Percentiles rank a stretch among this genome's conserved stretches.
Conservation (phyloP, 2,888 invertebrate species). For the Allophyes oxyacanthae region DNA sequence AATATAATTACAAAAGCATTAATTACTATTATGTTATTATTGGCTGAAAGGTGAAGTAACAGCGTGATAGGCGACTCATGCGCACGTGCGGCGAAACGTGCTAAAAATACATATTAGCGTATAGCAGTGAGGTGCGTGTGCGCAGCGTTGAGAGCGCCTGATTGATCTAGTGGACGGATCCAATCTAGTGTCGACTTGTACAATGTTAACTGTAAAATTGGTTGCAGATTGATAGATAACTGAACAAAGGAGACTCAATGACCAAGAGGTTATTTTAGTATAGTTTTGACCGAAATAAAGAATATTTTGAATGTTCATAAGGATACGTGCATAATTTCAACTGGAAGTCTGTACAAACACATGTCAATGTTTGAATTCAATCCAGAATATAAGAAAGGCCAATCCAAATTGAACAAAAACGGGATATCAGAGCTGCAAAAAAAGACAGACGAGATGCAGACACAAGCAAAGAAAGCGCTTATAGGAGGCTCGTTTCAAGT, state of each 20-base stretch:
- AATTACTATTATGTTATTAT: slow-evolving; percentile 33
- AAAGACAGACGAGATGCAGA: too few species aligned
- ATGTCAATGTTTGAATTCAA: too few species aligned
- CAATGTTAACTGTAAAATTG: slow-evolving; percentile 35
- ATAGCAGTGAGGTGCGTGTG: slow-evolving; percentile 25
- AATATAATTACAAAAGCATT: slow-evolving; percentile 13
- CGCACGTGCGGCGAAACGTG: slow-evolving; percentile 51
- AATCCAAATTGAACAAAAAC: too few species aligned
- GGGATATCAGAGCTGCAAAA: too few species aligned
- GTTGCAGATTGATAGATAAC: slow-evolving; percentile 15
- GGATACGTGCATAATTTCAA: too few species aligned
- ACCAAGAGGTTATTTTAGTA: slow-evolving; percentile 1
- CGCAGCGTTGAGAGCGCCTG: slow-evolving; percentile 22
- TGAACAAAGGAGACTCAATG: slow-evolving; percentile 13
- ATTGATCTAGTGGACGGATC: slow-evolving; percentile 22
- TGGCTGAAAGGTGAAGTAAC: slow-evolving; percentile 31
- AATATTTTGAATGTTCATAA: too few species aligned
- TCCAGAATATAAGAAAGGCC: too few species aligned
- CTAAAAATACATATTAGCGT: slow-evolving; percentile 49
- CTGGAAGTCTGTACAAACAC: too few species aligned
- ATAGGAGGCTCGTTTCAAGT: too few species aligned
- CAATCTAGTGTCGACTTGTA: slow-evolving; percentile 14
- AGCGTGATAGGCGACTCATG: slow-evolving; percentile 22
- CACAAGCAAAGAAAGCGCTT: too few species aligned
- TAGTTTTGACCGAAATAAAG: not conserved